These are phyloP conservation scores for Neocloeon triangulifer DNA, from an alignment of 1,140 invertebrate genomes.

Conservation along the genomic window DNA sequence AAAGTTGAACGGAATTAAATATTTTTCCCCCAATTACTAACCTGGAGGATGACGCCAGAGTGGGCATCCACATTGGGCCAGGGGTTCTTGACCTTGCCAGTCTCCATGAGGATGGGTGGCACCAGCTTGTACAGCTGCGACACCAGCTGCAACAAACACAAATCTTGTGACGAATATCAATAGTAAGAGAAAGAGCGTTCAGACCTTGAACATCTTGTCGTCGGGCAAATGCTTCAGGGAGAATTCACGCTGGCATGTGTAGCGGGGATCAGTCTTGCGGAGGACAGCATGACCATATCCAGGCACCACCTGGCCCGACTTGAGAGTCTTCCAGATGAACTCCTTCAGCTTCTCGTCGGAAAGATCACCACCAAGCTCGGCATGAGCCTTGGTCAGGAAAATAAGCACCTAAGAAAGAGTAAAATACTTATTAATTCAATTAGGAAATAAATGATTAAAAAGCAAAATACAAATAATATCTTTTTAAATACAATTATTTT, in stretches of 20 bases:
- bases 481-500: too few relatives aligned
- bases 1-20: too few relatives aligned
- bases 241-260: constrained; percentile 86
- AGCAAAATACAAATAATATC: too few relatives aligned
- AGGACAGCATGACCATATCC: constrained; percentile 94
- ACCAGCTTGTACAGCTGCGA: constrained; percentile 86
- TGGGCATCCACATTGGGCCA: constrained; percentile 99
- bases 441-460: too few relatives aligned
- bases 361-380: constrained; percentile 56
- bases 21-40: too few relatives aligned
- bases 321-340: constrained; percentile 86
- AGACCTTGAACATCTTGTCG: constrained; percentile 68
- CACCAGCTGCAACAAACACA: constrained; percentile 35
- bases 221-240: constrained; percentile 84
- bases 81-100: constrained; percentile 95
- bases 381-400: constrained; percentile 59
- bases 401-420: constrained; percentile 39
- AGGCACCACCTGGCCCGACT: constrained; percentile 86
- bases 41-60: constrained; percentile 76
- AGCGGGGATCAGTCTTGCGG: constrained; percentile 88
- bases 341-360: constrained; percentile 75
- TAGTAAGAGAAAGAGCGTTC: background rate
- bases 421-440: too few relatives aligned
- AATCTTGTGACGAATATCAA: background rate
- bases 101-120: constrained; percentile 76